Evolutionary conservation across 2,113 vertebrate genomes (phyloP), one percentile per base, ranked within the genome.

Genomic region (Cacatua alba): DNA sequence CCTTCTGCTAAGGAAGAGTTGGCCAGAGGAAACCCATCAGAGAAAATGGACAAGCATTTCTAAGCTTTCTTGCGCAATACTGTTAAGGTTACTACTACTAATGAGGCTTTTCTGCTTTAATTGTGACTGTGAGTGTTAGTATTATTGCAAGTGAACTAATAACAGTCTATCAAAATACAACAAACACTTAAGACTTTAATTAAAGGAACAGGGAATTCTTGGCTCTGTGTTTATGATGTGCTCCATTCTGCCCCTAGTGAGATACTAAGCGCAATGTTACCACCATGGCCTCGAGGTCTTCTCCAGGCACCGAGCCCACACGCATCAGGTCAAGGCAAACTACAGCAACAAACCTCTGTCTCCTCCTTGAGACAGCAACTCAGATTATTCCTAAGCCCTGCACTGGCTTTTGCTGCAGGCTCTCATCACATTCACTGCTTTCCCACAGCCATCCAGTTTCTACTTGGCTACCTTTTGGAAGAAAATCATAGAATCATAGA

Each of bases 251-350:
- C 26, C n/a, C 21, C 28, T 16, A 7, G 10, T 2, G 79, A 57
- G 46, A 60, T 25, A 59, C 1, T 2, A 39, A 64, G 15, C 0
- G 1, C 20, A 53, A 44, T 8, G 2, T 39, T 23, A 70, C 8
- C 4, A 0, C 21, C 44, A 18, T 0, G 31, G 24, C 44, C 60
- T 78, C 6, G 10, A 62, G 77, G 3, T 24, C 64, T 16, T 26
- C 46, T 29, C 46, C 65, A 81, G 41, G 35, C 64, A 65, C 26
- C 68, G 52, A 52, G 65, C 25, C 13, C 64, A 57, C 44, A 60
- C 15, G 25, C 20, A 35, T 33, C 39, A 35, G 51, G 44, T 65
- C 26, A 63, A 51, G 43, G 49, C 28, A 59, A 81, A 63, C 9
- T 4, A 16, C 24, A 57, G 55, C 17, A 64, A 70, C 9, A 64